phyloP scores from a whole-genome alignment of 2,113 vertebrate species.

The Corydoras maculifer region DNA sequence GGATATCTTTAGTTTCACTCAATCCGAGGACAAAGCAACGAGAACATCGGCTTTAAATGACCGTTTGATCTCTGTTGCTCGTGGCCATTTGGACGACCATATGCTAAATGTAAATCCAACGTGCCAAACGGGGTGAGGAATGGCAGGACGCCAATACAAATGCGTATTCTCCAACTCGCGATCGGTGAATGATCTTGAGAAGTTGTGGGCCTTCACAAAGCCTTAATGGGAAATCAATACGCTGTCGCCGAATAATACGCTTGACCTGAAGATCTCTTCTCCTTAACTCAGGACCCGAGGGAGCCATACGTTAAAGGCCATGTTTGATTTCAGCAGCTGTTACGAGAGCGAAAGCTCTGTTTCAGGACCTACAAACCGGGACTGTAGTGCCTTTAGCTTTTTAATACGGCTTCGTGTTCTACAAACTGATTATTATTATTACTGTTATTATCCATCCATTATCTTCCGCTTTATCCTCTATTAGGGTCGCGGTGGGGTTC shows the following conservation, averaged over 20 bases:
- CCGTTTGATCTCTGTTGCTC: slow-evolving; percentile 52
- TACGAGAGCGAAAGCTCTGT: neutral
- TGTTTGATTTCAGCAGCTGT: slow-evolving; percentile 38
- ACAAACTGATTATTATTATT: too few relatives aligned
- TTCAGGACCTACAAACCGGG: too few relatives aligned
- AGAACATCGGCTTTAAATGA: slow-evolving; percentile 34
- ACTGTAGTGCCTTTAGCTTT: too few relatives aligned
- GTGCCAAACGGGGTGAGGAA: slow-evolving; percentile 66
- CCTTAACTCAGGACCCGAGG: slow-evolving; percentile 12
- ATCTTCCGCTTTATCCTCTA: too few relatives aligned
- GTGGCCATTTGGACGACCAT: slow-evolving; percentile 68
- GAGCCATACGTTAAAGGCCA: slow-evolving; percentile 37
- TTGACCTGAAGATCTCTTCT: slow-evolving; percentile 64
- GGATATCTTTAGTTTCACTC: slow-evolving; percentile 36
- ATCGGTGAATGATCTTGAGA: slow-evolving; percentile 81
- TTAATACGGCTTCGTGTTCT: too few relatives aligned
- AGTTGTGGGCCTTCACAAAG: slow-evolving; percentile 49
- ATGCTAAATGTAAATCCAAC: slow-evolving; percentile 76
- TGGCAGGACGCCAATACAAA: slow-evolving; percentile 86
- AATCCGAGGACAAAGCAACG: slow-evolving; percentile 31
- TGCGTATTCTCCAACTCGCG: slow-evolving; percentile 68
- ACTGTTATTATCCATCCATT: too few relatives aligned
- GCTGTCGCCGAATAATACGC: slow-evolving; percentile 66
- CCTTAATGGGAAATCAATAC: slow-evolving; percentile 95
- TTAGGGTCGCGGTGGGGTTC: too few relatives aligned